Evolutionary conservation across 2,797 vertebrate genomes (phyloP).

Genomic region (Falco biarmicus): DNA sequence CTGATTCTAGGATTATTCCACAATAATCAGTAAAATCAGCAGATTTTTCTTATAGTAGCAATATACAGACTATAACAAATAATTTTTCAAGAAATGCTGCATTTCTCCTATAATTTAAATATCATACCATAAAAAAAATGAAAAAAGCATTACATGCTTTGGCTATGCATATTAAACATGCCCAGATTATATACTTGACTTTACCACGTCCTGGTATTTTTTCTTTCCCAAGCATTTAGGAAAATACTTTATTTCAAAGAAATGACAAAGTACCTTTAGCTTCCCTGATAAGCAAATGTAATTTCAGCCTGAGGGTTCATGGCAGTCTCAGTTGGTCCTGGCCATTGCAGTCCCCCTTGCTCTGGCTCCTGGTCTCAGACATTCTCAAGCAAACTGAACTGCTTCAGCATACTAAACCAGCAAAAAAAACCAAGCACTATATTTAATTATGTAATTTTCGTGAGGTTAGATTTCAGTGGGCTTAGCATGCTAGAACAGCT

Average conservation of each 20-base stretch:
- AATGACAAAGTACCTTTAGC: neutral
- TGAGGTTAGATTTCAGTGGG: neutral
- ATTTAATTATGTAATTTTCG: neutral
- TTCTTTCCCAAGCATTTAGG: neutral
- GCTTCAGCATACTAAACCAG: neutral
- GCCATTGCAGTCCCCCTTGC: neutral
- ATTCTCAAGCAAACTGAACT: neutral
- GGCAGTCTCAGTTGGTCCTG: neutral
- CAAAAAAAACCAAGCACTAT: neutral
- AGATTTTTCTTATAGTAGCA: neutral
- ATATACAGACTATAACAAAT: neutral
- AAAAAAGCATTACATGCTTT: neutral
- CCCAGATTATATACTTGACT: neutral
- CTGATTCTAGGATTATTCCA: neutral
- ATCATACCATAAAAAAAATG: neutral
- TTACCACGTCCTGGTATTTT: neutral
- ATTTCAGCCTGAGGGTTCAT: neutral
- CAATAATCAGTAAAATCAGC: neutral
- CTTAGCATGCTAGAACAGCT: neutral
- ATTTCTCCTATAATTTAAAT: neutral
- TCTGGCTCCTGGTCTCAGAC: neutral
- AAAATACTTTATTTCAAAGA: constrained; percentile 14
- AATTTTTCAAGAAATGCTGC: neutral
- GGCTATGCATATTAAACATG: neutral
- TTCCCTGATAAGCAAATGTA: neutral